Base-by-base conservation (phyloP, 2,113 vertebrate species). In the Aspiorhynchus laticeps region DNA sequence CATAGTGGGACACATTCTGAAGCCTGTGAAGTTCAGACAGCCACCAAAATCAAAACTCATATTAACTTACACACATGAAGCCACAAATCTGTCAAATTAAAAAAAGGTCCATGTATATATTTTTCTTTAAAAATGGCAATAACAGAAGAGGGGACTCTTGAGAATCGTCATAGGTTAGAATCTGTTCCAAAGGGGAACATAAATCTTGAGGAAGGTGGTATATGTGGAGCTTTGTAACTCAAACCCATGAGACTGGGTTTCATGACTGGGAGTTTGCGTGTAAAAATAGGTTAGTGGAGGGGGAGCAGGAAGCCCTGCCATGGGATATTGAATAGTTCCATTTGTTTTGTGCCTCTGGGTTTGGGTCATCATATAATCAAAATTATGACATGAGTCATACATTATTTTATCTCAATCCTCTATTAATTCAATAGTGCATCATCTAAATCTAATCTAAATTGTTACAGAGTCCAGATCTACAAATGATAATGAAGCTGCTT, bases 201-300 rank as follows among this genome's bases (percentile, higher is more conserved):
- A 90, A 92, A 93, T 85, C 86, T 59, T 1, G 21, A 81, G 87
- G 91, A 92, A 87, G 88, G 24, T 48, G 51, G 41, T 94, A 93
- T 95, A 95, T 95, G 95, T 94, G 93, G 93, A 94, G 91, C 87
- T 41, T 90, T 80, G 95, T 93, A 95, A 95, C 91, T 87, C 56
- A 93, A 95, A 91, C 91, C 90, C 83, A 41, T 81, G 24, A 77
- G 84, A 84, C 85, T 43, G 41, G 82, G 88, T 93, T 93, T 85
- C 31, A 43, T 84, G 89, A 88, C 88, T 84, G 84, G 10, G 51
- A 77, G 41, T 3, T 69, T 38, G 21, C 12, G 53, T 41, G 73
- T 92, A 95, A 92, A 93, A 94, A 94, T 95, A 95, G 89, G 87
- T 85, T 88, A 88, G 90, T 90, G 88, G 78, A 88, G 81, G 86